phyloP scores from a whole-genome alignment of 2,113 vertebrate species.

The Danionella cerebrum region DNA sequence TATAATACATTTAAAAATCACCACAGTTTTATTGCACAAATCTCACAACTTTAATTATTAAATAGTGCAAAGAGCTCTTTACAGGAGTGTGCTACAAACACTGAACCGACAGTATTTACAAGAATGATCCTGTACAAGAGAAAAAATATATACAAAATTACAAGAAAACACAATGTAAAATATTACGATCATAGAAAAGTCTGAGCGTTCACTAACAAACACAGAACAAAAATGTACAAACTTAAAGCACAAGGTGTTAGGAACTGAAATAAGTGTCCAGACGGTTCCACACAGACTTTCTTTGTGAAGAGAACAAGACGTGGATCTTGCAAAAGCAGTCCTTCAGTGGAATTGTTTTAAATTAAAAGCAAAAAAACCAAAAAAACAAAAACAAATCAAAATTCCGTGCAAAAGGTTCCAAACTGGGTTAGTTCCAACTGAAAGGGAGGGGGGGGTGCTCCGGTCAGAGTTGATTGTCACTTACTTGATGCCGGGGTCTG shows the following conservation, averaged over 20 bases:
- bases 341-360: neutral
- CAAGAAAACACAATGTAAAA: constrained; percentile 50
- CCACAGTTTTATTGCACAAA: constrained; percentile 91
- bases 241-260: constrained; percentile 71
- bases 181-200: too few relatives aligned
- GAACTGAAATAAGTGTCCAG: constrained; percentile 75
- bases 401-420: constrained; percentile 48
- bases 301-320: constrained; percentile 60
- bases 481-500: constrained; percentile 97
- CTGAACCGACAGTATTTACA: constrained; percentile 80
- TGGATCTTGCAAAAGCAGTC: too few relatives aligned
- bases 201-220: too few relatives aligned
- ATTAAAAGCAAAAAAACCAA: constrained; percentile 44
- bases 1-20: constrained; percentile 94
- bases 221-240: constrained; percentile 56
- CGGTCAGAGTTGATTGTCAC: constrained; percentile 71
- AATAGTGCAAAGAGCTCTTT: constrained; percentile 98
- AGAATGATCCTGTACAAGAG: constrained; percentile 67
- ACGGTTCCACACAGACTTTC: constrained; percentile 59
- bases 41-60: constrained; percentile 89
- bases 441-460: constrained; percentile 48
- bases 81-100: constrained; percentile 92
- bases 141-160: constrained; percentile 53
- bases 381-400: constrained; percentile 49
- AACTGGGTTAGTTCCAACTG: constrained; percentile 45